These are phyloP conservation scores for Platichthys stellatus DNA, from an alignment of 2,113 vertebrate species.

Conservation along the genomic window DNA sequence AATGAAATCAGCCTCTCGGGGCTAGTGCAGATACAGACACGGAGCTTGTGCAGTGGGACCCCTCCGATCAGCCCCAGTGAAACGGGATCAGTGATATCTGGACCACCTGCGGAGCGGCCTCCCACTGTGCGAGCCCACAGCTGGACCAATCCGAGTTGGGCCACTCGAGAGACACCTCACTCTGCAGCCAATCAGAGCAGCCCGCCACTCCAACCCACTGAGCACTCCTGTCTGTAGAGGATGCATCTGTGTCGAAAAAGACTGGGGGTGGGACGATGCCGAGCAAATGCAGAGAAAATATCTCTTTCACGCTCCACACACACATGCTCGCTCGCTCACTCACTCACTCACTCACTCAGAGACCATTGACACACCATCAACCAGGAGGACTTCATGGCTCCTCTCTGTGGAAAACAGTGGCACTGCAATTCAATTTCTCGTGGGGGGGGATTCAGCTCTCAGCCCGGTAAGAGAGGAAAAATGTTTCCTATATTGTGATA, in stretches of 20 bases:
- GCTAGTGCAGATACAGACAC: slow-evolving; percentile 74
- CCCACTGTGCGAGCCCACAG: slow-evolving; percentile 14
- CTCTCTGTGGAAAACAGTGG: slow-evolving; percentile 71
- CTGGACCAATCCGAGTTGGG: slow-evolving; percentile 35
- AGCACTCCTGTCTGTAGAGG: slow-evolving; percentile 21
- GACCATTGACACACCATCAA: background rate
- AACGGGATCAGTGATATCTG: slow-evolving; percentile 2
- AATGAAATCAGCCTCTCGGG: slow-evolving; percentile 67
- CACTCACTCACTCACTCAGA: background rate
- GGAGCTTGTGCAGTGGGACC: slow-evolving; percentile 21
- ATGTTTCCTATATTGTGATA: slow-evolving; percentile 25
- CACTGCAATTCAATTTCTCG: slow-evolving; percentile 48
- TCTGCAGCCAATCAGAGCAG: slow-evolving; percentile 47
- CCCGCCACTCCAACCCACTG: slow-evolving; percentile 11
- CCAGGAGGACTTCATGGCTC: slow-evolving; percentile 46
- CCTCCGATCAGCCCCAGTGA: background rate
- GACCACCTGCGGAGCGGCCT: slow-evolving; percentile 11
- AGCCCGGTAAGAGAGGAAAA: slow-evolving; percentile 28
- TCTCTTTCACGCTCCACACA: slow-evolving; percentile 8
- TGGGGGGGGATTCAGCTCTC: slow-evolving; percentile 12
- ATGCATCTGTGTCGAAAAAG: slow-evolving; percentile 12
- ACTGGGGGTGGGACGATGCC: background rate
- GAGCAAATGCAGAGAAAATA: slow-evolving; percentile 21
- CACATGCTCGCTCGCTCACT: background rate
- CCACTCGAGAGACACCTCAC: slow-evolving; percentile 5